A percentile compares a stretch with the other conserved stretches of the same genome.
Evolutionary conservation across 1,140 invertebrate species (phyloP).

Genomic region (Ceratina japonica): DNA sequence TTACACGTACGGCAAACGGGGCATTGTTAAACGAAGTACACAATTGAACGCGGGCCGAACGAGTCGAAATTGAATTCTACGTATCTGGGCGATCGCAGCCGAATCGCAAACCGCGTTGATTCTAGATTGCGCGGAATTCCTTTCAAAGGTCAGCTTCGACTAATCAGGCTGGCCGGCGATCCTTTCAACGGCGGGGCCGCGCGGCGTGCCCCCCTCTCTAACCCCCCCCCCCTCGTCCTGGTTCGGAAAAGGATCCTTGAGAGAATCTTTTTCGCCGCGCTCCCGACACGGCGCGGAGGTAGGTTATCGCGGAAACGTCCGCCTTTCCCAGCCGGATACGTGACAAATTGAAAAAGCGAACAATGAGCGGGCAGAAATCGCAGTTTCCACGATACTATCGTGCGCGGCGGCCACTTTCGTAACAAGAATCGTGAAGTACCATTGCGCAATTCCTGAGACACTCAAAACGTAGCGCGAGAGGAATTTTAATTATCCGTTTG

Average conservation of each 20-base stretch:
- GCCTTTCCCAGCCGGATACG: not conserved
- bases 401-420: not conserved
- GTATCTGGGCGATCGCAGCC: constrained; percentile 4
- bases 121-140: constrained; percentile 29
- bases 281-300: not conserved
- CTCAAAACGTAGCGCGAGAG: not conserved
- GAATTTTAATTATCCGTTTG: constrained; percentile 4
- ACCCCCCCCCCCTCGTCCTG: too few species aligned
- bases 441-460: not conserved
- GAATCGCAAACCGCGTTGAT: constrained; percentile 13
- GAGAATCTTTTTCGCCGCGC: not conserved
- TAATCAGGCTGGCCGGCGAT: constrained; percentile 10
- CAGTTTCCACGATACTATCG: not conserved
- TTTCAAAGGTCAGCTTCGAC: constrained; percentile 24
- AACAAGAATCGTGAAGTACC: not conserved
- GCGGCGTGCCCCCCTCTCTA: not conserved
- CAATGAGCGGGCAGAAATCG: not conserved
- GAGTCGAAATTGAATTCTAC: constrained; percentile 30
- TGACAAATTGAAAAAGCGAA: constrained; percentile 35
- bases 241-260: not conserved
- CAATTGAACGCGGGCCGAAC: constrained; percentile 7
- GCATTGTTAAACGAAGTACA: not conserved
- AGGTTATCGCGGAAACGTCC: not conserved
- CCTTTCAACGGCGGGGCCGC: not conserved
- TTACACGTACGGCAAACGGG: not conserved